Conservation (phyloP, 1,140 invertebrate species). For the Steinernema feltiae region DNA sequence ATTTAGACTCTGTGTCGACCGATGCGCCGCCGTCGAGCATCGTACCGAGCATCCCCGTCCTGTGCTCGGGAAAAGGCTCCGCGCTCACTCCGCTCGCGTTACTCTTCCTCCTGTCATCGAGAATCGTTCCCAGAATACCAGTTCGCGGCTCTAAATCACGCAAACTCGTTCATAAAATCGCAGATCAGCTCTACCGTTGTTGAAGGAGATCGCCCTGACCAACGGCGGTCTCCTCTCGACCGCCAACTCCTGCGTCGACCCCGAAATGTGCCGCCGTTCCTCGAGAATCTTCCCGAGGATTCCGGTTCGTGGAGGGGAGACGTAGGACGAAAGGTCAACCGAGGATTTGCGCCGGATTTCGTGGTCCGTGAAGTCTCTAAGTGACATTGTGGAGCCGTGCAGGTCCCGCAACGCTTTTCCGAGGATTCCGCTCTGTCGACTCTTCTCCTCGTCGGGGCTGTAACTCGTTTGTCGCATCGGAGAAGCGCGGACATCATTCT, state of each 20-base stretch:
- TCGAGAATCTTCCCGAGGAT: slow-evolving; percentile 2
- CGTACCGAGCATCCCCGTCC: neutral
- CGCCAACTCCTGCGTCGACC: neutral
- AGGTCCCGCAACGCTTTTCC: neutral
- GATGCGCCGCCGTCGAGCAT: neutral
- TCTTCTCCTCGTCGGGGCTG: neutral
- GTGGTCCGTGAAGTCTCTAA: neutral
- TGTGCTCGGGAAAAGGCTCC: neutral
- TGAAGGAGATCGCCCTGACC: neutral
- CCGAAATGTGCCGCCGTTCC: neutral
- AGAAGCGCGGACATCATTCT: neutral
- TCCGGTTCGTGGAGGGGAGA: neutral
- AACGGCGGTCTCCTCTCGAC: neutral
- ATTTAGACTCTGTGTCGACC: neutral
- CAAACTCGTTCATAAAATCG: neutral
- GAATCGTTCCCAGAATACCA: neutral
- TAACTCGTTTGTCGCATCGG: neutral
- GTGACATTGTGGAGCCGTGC: neutral
- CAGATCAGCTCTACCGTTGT: neutral
- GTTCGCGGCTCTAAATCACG: neutral
- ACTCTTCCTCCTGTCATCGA: neutral
- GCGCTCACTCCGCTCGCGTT: neutral
- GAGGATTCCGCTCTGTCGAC: neutral
- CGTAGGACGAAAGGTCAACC: neutral
- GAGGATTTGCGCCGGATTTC: neutral